Percentiles rank a stretch among this genome's conserved stretches.
These are phyloP conservation scores for Aspiorhynchus laticeps DNA, from an alignment of 2,113 vertebrate genomes.

Conservation along the genomic window DNA sequence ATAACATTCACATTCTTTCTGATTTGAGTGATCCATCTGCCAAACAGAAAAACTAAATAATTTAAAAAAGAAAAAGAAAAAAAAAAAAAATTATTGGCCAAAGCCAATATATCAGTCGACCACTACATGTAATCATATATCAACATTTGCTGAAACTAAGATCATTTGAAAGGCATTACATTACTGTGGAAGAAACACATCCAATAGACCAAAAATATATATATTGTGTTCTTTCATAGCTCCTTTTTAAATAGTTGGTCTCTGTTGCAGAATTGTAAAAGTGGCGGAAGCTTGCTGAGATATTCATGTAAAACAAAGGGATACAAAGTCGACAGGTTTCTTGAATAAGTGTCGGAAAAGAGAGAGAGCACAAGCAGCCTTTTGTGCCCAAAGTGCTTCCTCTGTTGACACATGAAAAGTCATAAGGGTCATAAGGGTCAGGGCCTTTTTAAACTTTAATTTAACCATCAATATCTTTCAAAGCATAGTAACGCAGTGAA, in stretches of 20 bases:
- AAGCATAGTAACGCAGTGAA: slow-evolving; percentile 32
- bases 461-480: slow-evolving; percentile 54
- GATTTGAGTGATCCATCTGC: too few relatives aligned
- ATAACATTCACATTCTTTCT: too few relatives aligned
- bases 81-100: too few relatives aligned
- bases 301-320: background rate
- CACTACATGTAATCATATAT: background rate
- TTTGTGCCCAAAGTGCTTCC: slow-evolving; percentile 66
- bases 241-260: background rate
- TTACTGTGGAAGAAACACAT: background rate
- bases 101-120: too few relatives aligned
- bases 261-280: background rate
- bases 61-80: too few relatives aligned
- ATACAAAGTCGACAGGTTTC: slow-evolving; percentile 37
- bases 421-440: slow-evolving; percentile 62
- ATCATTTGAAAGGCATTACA: background rate
- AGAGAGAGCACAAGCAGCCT: slow-evolving; percentile 48
- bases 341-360: background rate
- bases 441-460: slow-evolving; percentile 60
- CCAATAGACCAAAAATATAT: background rate
- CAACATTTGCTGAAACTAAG: background rate
- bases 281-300: background rate
- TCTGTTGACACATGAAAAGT: slow-evolving; percentile 61
- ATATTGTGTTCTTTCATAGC: background rate
- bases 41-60: too few relatives aligned